Percentiles rank a stretch among this genome's conserved stretches.
Conservation (phyloP, 2,113 vertebrate genomes). For the Peromyscus californicus region DNA sequence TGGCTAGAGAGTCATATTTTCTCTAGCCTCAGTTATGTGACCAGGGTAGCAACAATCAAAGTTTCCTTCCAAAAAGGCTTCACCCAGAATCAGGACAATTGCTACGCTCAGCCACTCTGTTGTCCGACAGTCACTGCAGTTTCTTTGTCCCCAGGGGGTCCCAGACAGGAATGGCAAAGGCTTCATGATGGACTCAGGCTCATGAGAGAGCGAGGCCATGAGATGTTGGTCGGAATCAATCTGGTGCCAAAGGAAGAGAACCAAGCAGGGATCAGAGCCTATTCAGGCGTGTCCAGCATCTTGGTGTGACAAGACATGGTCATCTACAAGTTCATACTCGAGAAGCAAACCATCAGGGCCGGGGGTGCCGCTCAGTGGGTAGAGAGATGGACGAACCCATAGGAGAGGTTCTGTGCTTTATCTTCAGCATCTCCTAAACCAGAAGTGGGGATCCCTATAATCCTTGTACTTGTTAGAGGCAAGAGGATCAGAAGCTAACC, state of each 20-base stretch:
- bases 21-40: not conserved
- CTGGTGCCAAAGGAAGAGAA: not conserved
- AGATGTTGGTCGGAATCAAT: not conserved
- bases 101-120: rapidly evolving
- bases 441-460: not conserved
- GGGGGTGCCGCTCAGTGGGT: not conserved
- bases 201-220: not conserved
- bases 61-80: not conserved
- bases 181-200: not conserved
- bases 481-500: not conserved
- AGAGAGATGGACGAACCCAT: not conserved
- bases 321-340: not conserved
- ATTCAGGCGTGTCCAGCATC: not conserved
- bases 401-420: not conserved
- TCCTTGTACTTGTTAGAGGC: not conserved
- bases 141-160: not conserved
- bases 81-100: not conserved
- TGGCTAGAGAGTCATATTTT: not conserved
- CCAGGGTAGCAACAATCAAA: not conserved
- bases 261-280: not conserved
- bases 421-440: not conserved
- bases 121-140: not conserved
- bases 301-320: not conserved
- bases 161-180: not conserved
- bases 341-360: not conserved